A percentile compares a stretch with the other conserved stretches of the same genome.
phyloP scores from a whole-genome alignment of 2,888 invertebrate genomes.

The Clivina fossor region DNA sequence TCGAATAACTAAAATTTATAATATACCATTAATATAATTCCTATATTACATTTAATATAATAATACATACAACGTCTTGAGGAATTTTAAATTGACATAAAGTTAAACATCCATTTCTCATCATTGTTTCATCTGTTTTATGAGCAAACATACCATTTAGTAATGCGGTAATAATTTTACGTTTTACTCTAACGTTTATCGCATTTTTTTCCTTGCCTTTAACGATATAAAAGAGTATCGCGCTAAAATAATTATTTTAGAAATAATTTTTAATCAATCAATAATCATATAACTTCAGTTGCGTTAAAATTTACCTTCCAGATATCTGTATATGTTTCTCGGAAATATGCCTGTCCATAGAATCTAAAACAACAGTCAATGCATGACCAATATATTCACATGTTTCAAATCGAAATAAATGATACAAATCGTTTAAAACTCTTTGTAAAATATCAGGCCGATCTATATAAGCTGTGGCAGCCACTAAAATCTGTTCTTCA shows the following conservation, averaged over 20 bases:
- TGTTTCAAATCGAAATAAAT: slow-evolving; percentile 80
- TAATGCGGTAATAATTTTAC: slow-evolving; percentile 77
- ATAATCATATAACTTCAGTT: background rate
- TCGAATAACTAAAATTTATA: slow-evolving; percentile 72
- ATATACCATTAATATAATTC: slow-evolving; percentile 1
- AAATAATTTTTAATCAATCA: background rate
- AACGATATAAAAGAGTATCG: slow-evolving; percentile 92
- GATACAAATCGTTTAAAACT: slow-evolving; percentile 89
- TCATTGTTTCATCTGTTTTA: slow-evolving; percentile 86
- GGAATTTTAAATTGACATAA: slow-evolving; percentile 95
- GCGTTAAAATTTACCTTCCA: slow-evolving; percentile 64
- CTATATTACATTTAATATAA: slow-evolving; percentile 2
- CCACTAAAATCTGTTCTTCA: slow-evolving; percentile 85
- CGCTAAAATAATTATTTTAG: slow-evolving; percentile 59
- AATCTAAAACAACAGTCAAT: slow-evolving; percentile 78
- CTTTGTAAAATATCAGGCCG: slow-evolving; percentile 79
- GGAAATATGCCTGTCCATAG: slow-evolving; percentile 84
- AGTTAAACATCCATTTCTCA: slow-evolving; percentile 93
- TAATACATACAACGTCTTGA: slow-evolving; percentile 78
- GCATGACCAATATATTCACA: slow-evolving; percentile 75
- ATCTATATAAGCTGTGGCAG: slow-evolving; percentile 81
- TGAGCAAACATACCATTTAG: slow-evolving; percentile 89
- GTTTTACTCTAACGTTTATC: slow-evolving; percentile 72
- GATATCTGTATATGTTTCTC: slow-evolving; percentile 93
- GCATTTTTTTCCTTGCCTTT: slow-evolving; percentile 79